A percentile compares a stretch with the other conserved stretches of the same genome.
Evolutionary conservation across 2,797 vertebrate genomes (phyloP).

Genomic region (Zalophus californianus): DNA sequence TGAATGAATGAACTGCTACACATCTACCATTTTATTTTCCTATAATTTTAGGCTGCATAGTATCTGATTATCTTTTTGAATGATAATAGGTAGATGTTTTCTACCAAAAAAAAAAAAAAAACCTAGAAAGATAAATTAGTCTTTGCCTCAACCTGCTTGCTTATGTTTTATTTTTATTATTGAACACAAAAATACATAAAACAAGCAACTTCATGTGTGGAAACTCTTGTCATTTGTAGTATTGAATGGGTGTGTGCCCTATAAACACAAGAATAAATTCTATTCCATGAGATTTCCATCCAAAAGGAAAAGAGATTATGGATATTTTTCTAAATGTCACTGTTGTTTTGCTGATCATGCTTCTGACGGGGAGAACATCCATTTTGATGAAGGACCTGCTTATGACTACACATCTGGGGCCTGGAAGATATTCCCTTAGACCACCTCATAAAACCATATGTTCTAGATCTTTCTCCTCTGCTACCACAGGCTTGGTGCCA

Average conservation of each 20-base stretch:
- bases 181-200: background rate
- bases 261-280: background rate
- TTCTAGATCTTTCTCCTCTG: background rate
- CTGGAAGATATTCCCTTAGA: background rate
- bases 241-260: no score
- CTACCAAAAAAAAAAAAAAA: background rate
- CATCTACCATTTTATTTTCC: background rate
- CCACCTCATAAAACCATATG: accelerated
- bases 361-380: accelerated
- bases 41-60: accelerated
- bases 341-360: background rate
- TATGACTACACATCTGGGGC: background rate
- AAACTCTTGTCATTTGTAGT: background rate
- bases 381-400: background rate
- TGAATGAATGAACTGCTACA: background rate
- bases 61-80: background rate
- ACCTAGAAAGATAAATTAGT: background rate
- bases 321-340: background rate
- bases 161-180: background rate
- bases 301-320: background rate
- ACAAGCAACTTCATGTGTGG: background rate
- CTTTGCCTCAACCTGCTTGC: background rate
- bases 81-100: background rate
- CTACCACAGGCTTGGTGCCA: background rate
- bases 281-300: background rate